Evolutionary conservation across 1,140 invertebrate genomes (phyloP), one percentile per base, ranked within the genome.

Genomic region (Drosophila azteca): DNA sequence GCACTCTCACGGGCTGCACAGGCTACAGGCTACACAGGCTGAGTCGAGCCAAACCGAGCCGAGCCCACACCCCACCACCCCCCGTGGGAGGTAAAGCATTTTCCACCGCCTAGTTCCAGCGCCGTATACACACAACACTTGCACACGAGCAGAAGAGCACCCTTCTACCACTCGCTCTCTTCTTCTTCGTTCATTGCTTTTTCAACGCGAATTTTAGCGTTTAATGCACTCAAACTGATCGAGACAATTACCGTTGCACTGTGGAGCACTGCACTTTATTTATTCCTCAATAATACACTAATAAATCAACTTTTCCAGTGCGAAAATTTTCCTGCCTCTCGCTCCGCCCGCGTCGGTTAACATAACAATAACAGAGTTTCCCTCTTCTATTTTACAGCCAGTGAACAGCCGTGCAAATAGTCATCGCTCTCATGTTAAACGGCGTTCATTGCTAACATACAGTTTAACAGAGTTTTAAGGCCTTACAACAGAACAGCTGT

Each of bases 21-120:
- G 29, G 26, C 44, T 46, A 74, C 77, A 79, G 59, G 44, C 54
- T 55, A 80, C 77, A 49, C 76, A 78, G 48, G 54, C 52, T 54
- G 7, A 67, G 61, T 50, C n/a, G 48, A 46, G 43, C 20, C n/a
- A n/a, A n/a, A n/a, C n/a, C 63, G 24, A 35, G 35, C 35, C 35
- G 35, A 39, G 39, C 24, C 46, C 50, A 35, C 70, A 50, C 63
- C 69, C 50, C 63, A 61, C 63, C 55, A 60, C 60, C 53, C 71
- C 65, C 66, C 77, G 45, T 41, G 60, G 61, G 66, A 66, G 35
- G 55, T 59, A 53, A 52, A 81, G 79, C 82, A 81, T 85, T 81
- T 85, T 87, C 82, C 81, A 85, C 81, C 82, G 81, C 81, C 81
- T 81, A 85, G 74, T 85, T 85, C 79, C 82, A 83, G 80, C 79